phyloP scores from a whole-genome alignment of 1,140 invertebrate species.

The Dendroctonus ponderosae region DNA sequence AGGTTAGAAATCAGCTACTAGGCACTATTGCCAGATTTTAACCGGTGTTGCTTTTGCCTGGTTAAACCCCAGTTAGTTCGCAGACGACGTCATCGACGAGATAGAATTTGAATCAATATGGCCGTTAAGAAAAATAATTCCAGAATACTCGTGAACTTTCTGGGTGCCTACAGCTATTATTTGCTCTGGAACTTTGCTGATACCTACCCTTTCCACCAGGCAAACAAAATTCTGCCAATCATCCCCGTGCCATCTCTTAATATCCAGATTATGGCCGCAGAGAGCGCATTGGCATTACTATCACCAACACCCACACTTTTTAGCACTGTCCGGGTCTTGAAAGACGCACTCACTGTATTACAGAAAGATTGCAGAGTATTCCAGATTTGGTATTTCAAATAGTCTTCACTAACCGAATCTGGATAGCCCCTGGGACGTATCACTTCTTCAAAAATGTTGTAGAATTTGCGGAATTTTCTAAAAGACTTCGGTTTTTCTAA shows the following conservation, averaged over 20 bases:
- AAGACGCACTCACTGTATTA: slow-evolving; percentile 79
- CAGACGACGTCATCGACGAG: no score
- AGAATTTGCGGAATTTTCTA: slow-evolving; percentile 18
- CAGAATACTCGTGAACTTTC: no score
- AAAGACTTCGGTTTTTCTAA: no score
- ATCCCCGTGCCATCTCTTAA: slow-evolving; percentile 83
- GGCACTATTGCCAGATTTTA: no score
- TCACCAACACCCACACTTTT: slow-evolving; percentile 91
- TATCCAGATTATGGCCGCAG: slow-evolving; percentile 93
- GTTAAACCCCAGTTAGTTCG: no score
- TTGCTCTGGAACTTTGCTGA: no score
- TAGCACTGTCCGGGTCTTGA: slow-evolving; percentile 66
- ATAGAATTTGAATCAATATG: no score
- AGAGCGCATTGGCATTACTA: slow-evolving; percentile 77
- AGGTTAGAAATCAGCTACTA: no score
- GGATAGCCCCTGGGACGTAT: slow-evolving; percentile 80
- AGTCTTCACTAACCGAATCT: slow-evolving; percentile 86
- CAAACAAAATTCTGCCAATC: slow-evolving; percentile 86
- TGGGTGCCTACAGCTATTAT: no score
- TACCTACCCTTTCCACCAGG: slow-evolving; percentile 84
- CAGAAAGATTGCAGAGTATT: slow-evolving; percentile 94
- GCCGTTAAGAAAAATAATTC: no score
- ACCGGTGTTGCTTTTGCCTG: no score
- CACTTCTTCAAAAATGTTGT: slow-evolving; percentile 39
- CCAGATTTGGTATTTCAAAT: slow-evolving; percentile 89